Evolutionary conservation across 2,113 vertebrate genomes (phyloP).

Genomic region (Muntiacus reevesi): DNA sequence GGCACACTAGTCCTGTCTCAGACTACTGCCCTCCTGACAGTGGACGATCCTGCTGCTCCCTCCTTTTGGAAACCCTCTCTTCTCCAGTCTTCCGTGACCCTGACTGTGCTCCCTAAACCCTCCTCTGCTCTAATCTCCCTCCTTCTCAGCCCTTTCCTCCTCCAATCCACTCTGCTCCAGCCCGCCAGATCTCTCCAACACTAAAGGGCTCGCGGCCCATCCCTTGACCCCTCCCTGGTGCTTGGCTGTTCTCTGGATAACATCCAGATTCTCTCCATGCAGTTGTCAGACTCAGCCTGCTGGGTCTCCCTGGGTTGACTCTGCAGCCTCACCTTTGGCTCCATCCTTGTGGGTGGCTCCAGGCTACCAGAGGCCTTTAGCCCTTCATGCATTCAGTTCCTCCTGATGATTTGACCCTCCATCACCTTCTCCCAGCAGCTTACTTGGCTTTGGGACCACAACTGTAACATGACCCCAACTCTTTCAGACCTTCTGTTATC

Average conservation of each 20-base stretch:
- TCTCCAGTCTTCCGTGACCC: background rate
- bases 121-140: background rate
- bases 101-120: no score
- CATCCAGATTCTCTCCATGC: background rate
- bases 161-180: background rate
- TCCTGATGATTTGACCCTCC: background rate
- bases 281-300: background rate
- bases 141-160: fast-evolving
- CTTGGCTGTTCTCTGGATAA: background rate
- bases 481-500: background rate
- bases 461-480: background rate
- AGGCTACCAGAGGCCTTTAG: fast-evolving
- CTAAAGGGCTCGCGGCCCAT: background rate
- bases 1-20: background rate
- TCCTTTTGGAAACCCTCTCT: background rate
- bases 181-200: background rate
- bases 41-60: background rate
- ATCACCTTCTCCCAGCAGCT: background rate
- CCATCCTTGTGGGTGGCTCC: fast-evolving
- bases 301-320: fast-evolving
- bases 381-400: background rate
- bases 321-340: background rate
- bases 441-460: background rate
- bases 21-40: background rate
- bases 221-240: background rate